These are phyloP conservation scores for Dryococelus australis DNA, from an alignment of 2,888 invertebrate genomes.

Conservation along the genomic window DNA sequence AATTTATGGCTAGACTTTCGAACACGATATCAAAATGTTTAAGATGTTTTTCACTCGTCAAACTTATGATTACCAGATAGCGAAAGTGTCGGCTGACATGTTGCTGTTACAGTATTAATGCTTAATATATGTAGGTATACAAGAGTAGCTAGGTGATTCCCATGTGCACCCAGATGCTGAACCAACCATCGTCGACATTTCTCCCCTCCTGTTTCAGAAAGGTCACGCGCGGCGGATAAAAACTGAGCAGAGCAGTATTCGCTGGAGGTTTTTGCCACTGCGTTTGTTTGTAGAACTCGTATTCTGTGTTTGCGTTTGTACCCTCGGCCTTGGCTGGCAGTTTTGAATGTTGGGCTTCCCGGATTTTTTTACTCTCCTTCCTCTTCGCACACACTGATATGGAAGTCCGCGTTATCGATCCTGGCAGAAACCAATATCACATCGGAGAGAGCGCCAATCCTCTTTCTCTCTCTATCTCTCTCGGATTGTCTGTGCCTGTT, in stretches of 20 bases:
- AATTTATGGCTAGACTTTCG: too few relatives aligned
- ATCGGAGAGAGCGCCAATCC: background rate
- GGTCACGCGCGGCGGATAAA: background rate
- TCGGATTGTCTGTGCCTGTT: background rate
- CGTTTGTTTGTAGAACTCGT: background rate
- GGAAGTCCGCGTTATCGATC: background rate
- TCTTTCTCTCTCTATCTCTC: background rate
- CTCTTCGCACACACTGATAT: background rate
- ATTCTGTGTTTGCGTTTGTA: background rate
- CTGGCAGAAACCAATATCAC: constrained; percentile 9
- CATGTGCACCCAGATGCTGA: background rate
- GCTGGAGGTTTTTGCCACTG: background rate
- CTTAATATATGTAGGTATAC: background rate
- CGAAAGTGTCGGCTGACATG: too few relatives aligned
- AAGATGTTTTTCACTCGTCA: too few relatives aligned
- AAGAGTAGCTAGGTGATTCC: background rate
- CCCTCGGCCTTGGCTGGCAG: background rate
- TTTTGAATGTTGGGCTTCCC: background rate
- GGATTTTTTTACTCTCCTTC: background rate
- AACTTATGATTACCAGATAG: too few relatives aligned
- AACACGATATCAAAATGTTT: too few relatives aligned
- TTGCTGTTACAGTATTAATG: too few relatives aligned
- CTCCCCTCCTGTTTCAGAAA: background rate
- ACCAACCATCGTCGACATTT: background rate
- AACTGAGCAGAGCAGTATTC: background rate